Conservation (phyloP, 2,888 invertebrate genomes). For the Oeneis ivallda region DNA sequence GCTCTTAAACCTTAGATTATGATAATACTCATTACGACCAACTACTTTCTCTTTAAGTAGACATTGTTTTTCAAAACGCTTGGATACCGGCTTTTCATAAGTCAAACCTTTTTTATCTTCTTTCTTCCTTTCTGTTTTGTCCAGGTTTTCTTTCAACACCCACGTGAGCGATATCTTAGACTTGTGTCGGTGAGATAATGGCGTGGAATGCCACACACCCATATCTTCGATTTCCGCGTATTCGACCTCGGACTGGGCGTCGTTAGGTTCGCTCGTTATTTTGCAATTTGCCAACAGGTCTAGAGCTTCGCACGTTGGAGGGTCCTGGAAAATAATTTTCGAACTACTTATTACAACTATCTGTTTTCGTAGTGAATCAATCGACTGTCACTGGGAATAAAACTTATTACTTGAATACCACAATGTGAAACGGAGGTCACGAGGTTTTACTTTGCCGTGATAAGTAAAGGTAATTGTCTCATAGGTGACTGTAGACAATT, state of each 20-base stretch:
- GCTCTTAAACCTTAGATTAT: constrained; percentile 71
- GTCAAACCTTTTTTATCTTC: constrained; percentile 49
- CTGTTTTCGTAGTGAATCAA: not conserved
- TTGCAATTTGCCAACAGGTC: constrained; percentile 71
- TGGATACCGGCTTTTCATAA: constrained; percentile 49
- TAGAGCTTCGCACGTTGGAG: constrained; percentile 62
- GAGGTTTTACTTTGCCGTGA: not conserved
- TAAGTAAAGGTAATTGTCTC: not conserved
- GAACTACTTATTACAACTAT: not conserved
- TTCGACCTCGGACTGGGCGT: constrained; percentile 56
- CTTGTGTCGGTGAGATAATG: constrained; percentile 69
- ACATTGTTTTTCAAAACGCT: constrained; percentile 51
- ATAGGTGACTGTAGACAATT: not conserved
- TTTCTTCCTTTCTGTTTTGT: constrained; percentile 53
- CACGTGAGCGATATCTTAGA: constrained; percentile 88
- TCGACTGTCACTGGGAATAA: not conserved
- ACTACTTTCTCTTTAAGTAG: constrained; percentile 56
- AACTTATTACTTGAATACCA: not conserved
- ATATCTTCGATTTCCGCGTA: constrained; percentile 74
- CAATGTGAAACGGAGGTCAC: not conserved
- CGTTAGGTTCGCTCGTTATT: constrained; percentile 51
- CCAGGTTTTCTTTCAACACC: constrained; percentile 86
- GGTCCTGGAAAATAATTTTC: constrained; percentile 31
- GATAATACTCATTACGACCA: constrained; percentile 73
- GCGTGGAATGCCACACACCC: constrained; percentile 78